Base-by-base conservation (phyloP, 2,888 invertebrate genomes). In the Hipparchia sbordonii region DNA sequence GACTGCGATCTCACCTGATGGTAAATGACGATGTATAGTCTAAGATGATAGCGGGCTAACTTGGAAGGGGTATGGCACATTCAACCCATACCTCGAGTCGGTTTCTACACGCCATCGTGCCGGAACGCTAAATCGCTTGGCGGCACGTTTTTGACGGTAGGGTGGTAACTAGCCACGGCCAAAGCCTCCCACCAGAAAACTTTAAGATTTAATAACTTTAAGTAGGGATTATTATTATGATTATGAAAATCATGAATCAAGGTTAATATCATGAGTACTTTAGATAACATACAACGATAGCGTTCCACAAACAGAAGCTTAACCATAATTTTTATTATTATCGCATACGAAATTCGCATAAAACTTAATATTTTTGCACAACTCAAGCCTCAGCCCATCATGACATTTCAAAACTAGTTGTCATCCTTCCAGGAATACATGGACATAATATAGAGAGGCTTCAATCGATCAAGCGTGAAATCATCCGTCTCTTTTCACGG, bases 401-500 rank as follows among this genome's bases (percentile, higher is more conserved):
- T 61, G 69, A 12, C 67, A 71, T 74, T 74, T 70, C 65, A 71
- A 65, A 74, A 76, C 74, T 73, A 72, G 73, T 74, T 71, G 72
- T 70, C 71, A 71, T 66, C 72, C 69, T 76, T 76, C 76, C 73
- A 73, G 72, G 82, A 80, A 74, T 23, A 57, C 48, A 9, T 52
- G 80, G 80, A 79, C 70, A 54, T 54, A 10, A 66, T 67, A 67
- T 71, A 71, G 66, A 60, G 66, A 63, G 63, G 52, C 78, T 82
- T 82, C 85, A 84, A 85, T 85, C 87, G 84, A 91, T 91, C 86
- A 80, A 85, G 88, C 87, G 89, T 84, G 84, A 87, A 83, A 75
- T 78, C 45, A n/a, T 70, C 84, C 74, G 77, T 90, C 90, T 82
- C 86, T 74, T 73, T 91, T 86, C 72, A 57, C 76, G 78, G 54